These are phyloP conservation scores for Sus scrofa DNA, from an alignment of 2,113 vertebrate species.

Conservation along the genomic window T2T-Sscrofa CM000819.6:76995001-76995500, in stretches of 20 bases:
- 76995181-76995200: not conserved
- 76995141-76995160: conserved; percentile 19
- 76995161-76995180: not conserved
- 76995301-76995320: conserved; percentile 21
- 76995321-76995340: not conserved
- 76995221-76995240: conserved; percentile 38
- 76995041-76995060: conserved; percentile 10
- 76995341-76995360: conserved; percentile 32
- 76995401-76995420: no score
- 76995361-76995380: not conserved
- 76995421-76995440: no score
- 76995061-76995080: conserved; percentile 31
- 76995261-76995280: not conserved
- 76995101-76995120: not conserved
- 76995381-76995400: no score
- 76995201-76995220: conserved; percentile 12
- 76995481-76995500: no score
- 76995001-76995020: conserved; percentile 28
- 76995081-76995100: conserved; percentile 36
- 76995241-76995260: not conserved
- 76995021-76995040: conserved; percentile 39
- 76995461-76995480: no score
- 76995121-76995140: conserved; percentile 1
- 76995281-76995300: not conserved
- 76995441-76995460: no score